Evolutionary conservation across 1,140 invertebrate species (phyloP).

Genomic region (Parasteatoda tepidariorum): DNA sequence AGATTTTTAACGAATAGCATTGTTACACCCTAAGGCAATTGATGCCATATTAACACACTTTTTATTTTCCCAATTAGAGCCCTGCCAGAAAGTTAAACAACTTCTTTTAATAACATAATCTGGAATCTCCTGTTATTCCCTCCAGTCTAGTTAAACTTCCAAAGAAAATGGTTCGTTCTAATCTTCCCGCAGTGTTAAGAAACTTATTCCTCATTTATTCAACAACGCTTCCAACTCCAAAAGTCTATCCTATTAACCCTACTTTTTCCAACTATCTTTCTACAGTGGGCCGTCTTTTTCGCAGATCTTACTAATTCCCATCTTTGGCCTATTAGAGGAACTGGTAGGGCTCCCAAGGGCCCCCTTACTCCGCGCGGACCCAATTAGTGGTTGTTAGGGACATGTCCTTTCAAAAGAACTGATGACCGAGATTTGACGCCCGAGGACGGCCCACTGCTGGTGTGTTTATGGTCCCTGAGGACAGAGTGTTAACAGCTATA

Average conservation of each 20-base stretch:
- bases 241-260: neutral
- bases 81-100: too few relatives aligned
- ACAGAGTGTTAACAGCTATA: neutral
- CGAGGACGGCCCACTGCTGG: neutral
- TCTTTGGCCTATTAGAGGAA: neutral
- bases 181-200: neutral
- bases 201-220: neutral
- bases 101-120: too few relatives aligned
- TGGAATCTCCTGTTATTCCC: too few relatives aligned
- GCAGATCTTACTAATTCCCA: neutral
- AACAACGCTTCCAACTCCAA: neutral
- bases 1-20: too few relatives aligned
- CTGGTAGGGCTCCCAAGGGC: neutral
- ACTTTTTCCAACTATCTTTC: neutral
- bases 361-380: neutral
- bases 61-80: too few relatives aligned
- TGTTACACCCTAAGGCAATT: too few relatives aligned
- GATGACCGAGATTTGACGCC: neutral
- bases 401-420: neutral
- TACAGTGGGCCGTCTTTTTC: neutral
- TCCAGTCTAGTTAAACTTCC: too few relatives aligned
- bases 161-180: neutral
- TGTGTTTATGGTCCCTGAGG: neutral
- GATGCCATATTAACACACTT: too few relatives aligned
- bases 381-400: conserved; percentile 15